Evolutionary conservation across 2,797 vertebrate species (phyloP), one percentile per base, ranked within the genome.

Genomic region (Orientallactaga sibirica): DNA sequence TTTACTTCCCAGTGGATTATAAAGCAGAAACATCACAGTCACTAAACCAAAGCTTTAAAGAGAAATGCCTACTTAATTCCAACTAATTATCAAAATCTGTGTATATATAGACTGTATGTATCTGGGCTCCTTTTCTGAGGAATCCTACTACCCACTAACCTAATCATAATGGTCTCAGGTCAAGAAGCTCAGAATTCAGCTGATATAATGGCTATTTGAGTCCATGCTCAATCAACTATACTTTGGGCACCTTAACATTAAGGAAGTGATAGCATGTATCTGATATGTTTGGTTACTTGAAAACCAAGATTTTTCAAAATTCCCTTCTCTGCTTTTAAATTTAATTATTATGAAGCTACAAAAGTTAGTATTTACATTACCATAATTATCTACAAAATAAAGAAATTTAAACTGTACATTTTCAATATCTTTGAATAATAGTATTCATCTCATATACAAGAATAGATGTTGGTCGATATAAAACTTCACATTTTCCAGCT

Each of bases 241-340:
- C n/a, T 83, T 77, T 29, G 3, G 68, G 43, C 74, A 33, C 37
- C 68, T 96, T 93, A 3, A 37, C 55, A 79, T 25, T 70, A 81
- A 97, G 62, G 37, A 92, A 97, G 52, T 58, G 37, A 41, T 93
- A 80, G 48, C 48, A 89, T 15, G 48, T n/a, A 93, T 84, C 27
- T 77, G 86, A 92, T 87, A 87, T 68, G 83, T 88, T 78, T 33
- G 52, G 95, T 97, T 98, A 90, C 93, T 64, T 96, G 52, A 91
- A 97, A 96, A 97, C 85, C 81, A 95, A 88, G 66, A 86, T 90
- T 68, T 90, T 64, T 90, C 37, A 80, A 55, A 67, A 27, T 87
- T 96, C 94, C 64, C 41, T 82, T n/a, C 74, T 80, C 83, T 93
- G 67, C 10, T 93, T 9, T 75, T 61, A 94, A 80, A 85, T 95